A percentile compares a stretch with the other conserved stretches of the same genome.
phyloP scores from a whole-genome alignment of 2,797 vertebrate species.

The Chaunax sp. region DNA sequence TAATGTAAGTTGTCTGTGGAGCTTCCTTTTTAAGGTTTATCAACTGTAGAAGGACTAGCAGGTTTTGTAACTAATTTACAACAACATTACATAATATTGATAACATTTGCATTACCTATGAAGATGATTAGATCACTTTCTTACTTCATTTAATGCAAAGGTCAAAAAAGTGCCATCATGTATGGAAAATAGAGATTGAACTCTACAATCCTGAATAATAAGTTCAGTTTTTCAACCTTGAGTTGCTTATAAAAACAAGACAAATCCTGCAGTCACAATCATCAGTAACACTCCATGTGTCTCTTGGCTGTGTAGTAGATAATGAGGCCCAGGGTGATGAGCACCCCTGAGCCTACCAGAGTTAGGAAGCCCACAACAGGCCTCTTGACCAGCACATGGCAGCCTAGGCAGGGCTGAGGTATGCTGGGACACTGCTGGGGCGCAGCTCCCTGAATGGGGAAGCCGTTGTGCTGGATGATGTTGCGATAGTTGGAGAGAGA shows the following conservation, averaged over 20 bases:
- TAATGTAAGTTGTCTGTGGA: too few species aligned
- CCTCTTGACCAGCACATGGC: conserved; percentile 82
- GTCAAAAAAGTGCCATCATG: neutral
- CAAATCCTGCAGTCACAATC: neutral
- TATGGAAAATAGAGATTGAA: neutral
- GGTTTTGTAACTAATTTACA: neutral
- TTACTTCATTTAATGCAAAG: neutral
- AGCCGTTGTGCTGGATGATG: conserved; percentile 91
- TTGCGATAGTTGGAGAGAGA: conserved; percentile 90
- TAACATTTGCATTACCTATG: conserved; percentile 2
- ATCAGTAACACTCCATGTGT: conserved; percentile 70
- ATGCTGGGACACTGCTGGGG: conserved; percentile 80
- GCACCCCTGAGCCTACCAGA: conserved; percentile 86
- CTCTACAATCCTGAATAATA: conserved; percentile 3
- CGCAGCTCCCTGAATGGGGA: conserved; percentile 76
- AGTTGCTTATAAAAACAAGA: conserved; percentile 1
- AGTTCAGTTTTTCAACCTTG: neutral
- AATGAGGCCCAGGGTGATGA: conserved; percentile 88
- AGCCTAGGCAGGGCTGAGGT: conserved; percentile 75
- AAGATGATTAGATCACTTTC: conserved; percentile 2
- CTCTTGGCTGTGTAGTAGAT: conserved; percentile 89
- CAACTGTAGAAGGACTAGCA: neutral
- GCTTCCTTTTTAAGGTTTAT: neutral
- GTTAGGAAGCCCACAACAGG: conserved; percentile 89
- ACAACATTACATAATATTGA: neutral